A percentile compares a stretch with the other conserved stretches of the same genome.
Evolutionary conservation across 2,113 vertebrate genomes (phyloP).

Genomic region (Pterocles burchelli): DNA sequence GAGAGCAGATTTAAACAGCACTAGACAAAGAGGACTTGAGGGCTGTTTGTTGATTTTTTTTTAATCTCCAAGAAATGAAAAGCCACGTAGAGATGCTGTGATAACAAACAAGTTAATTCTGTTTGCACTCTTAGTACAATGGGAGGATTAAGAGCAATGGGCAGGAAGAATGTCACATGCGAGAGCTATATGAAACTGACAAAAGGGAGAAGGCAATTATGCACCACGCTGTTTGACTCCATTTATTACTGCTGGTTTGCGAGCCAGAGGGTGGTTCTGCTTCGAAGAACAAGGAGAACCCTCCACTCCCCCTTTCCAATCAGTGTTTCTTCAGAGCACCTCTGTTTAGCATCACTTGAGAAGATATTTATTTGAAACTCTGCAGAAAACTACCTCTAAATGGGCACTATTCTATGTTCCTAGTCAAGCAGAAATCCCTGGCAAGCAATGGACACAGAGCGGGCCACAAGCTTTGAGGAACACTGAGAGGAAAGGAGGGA

Average conservation of each 20-base stretch:
- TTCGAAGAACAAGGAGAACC: slow-evolving; percentile 6
- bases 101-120: slow-evolving; percentile 42
- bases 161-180: slow-evolving; percentile 9
- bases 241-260: neutral
- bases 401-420: neutral
- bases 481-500: neutral
- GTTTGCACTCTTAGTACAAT: neutral
- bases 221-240: neutral
- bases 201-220: slow-evolving; percentile 35
- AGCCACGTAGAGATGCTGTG: neutral
- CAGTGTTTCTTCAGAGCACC: neutral
- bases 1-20: slow-evolving; percentile 16
- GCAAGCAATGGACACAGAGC: neutral
- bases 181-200: neutral
- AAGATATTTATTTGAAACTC: neutral
- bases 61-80: slow-evolving; percentile 13
- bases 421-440: neutral
- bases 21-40: neutral
- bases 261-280: slow-evolving; percentile 47
- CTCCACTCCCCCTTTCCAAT: neutral
- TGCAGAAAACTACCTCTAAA: neutral
- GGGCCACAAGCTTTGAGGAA: neutral
- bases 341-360: neutral
- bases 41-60: neutral
- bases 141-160: slow-evolving; percentile 30